A percentile compares a stretch with the other conserved stretches of the same genome.
phyloP scores from a whole-genome alignment of 2,888 invertebrate genomes.

The Pilophorus perplexus region DNA sequence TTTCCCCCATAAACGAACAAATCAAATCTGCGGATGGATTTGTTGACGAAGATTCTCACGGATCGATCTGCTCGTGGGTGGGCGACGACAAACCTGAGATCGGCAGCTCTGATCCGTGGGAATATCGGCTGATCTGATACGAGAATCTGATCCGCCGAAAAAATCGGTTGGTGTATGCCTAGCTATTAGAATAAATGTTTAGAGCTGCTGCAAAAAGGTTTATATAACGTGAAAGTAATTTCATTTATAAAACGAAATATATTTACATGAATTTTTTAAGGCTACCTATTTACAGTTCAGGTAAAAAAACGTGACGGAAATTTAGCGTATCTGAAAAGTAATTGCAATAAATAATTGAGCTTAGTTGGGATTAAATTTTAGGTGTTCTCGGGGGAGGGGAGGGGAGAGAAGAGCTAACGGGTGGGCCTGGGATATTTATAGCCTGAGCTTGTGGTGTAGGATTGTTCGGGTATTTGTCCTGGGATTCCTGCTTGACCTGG shows the following conservation, averaged over 20 bases:
- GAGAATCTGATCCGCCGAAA: too few relatives aligned
- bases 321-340: constrained; percentile 4
- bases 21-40: too few relatives aligned
- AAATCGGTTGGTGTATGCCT: too few relatives aligned
- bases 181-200: too few relatives aligned
- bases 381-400: not conserved
- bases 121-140: too few relatives aligned
- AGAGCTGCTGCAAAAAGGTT: too few relatives aligned
- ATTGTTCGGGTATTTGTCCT: constrained; percentile 51
- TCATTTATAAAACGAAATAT: constrained; percentile 32
- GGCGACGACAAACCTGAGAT: too few relatives aligned
- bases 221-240: too few relatives aligned
- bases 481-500: constrained; percentile 47
- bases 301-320: constrained; percentile 2
- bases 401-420: constrained; percentile 53
- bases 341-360: constrained; percentile 44
- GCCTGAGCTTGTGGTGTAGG: constrained; percentile 52
- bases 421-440: constrained; percentile 55
- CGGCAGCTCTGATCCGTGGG: too few relatives aligned
- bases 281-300: constrained; percentile 18
- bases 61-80: too few relatives aligned
- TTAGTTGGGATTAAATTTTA: constrained; percentile 8
- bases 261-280: constrained; percentile 26
- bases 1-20: too few relatives aligned
- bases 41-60: too few relatives aligned